Evolutionary conservation across 1,140 invertebrate genomes (phyloP), one percentile per base, ranked within the genome.

Genomic region (Achatina immaculata): DNA sequence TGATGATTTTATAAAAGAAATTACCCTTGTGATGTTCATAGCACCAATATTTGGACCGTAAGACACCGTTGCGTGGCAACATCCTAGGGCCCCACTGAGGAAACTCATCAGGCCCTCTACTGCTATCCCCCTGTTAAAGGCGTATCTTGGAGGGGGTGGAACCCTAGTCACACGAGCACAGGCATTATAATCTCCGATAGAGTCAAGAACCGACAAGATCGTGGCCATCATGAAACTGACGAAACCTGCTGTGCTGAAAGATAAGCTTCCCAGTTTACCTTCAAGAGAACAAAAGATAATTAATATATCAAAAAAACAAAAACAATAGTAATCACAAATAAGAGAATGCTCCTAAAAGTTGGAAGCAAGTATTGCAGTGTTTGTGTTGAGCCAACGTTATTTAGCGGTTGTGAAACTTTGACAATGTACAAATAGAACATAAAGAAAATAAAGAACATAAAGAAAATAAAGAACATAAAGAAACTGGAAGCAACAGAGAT

Each of bases 31-130:
- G 4, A 93, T 90, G 68, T 95, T 95, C 82, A 97, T 96, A 11
- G 95, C 95, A 0, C 95, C 96, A 66, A 97, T 95, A 88, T 96
- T 97, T 90, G 96, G 95, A 48, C 89, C 89, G 85, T 96, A 96
- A 0, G 95, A 96, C 82, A 96, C 96, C 14, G 95, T 96, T 4
- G 95, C 96, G 85, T 96, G 96, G 19, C 95, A 85, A 93, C 89
- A 95, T 14, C 95, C 95, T 94, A 95, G 95, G 0, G 96, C 90
- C 0, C 95, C 96, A 0, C 95, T 95, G 7, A 97, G 88, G 11
- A 96, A 90, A 0, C 95, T 96, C 21, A 96, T 96, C 21, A 97
- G 84, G 0, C 96, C 96, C 91, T 97, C 96, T 0, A 95, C 94
- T 11, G 94, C 95, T 45, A 97, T 95, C 1, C 89, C 89, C 31